A percentile compares a stretch with the other conserved stretches of the same genome.
phyloP scores from a whole-genome alignment of 2,797 vertebrate species.

The Pachyuromys duprasi region DNA sequence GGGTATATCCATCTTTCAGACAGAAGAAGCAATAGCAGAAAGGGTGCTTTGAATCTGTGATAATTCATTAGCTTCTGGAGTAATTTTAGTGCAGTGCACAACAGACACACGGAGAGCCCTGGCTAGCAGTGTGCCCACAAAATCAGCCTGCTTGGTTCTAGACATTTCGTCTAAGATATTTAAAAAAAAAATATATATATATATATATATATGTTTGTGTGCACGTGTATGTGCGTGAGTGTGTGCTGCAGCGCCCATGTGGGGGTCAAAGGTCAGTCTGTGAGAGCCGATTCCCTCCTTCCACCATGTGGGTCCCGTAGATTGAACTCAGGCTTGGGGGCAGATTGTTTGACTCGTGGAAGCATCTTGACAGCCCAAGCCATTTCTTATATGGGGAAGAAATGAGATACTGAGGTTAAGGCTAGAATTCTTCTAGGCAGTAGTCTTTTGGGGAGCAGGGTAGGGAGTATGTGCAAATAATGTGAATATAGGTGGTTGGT shows the following conservation, averaged over 20 bases:
- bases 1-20: conserved; percentile 17
- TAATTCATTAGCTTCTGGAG: conserved; percentile 42
- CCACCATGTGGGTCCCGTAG: background rate
- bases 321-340: background rate
- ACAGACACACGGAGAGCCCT: background rate
- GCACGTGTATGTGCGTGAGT: background rate
- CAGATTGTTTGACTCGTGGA: background rate
- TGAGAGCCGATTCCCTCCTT: background rate
- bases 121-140: background rate
- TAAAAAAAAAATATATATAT: background rate
- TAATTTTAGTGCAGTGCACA: background rate
- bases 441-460: background rate
- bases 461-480: background rate
- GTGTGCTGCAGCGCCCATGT: background rate
- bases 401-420: conserved; percentile 25
- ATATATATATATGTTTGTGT: background rate
- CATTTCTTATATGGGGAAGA: background rate
- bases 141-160: background rate
- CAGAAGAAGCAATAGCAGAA: background rate
- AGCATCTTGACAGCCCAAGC: background rate
- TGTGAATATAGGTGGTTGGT: background rate
- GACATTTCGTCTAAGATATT: background rate
- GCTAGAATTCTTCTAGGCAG: background rate
- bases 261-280: background rate
- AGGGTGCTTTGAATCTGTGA: background rate